Conservation (phyloP, 2,113 vertebrate genomes). For the Sterna hirundo region DNA sequence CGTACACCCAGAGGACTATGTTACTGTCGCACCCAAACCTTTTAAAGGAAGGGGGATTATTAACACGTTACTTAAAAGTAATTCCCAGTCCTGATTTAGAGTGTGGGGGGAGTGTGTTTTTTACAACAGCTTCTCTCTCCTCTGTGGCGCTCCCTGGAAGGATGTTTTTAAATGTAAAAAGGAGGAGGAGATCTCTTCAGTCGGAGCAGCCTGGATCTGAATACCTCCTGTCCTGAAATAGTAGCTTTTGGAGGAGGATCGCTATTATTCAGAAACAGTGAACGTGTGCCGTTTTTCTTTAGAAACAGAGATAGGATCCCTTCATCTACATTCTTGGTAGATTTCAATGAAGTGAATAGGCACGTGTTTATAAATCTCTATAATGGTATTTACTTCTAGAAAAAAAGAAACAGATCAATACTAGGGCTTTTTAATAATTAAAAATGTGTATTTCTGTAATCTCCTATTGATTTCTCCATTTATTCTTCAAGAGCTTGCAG, state of each 20-base stretch:
- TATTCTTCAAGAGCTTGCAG: conserved; percentile 20
- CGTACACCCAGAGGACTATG: background rate
- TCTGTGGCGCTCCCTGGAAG: background rate
- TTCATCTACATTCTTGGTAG: conserved; percentile 45
- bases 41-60: background rate
- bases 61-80: background rate
- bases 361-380: conserved; percentile 53
- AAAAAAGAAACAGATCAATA: conserved; percentile 64
- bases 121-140: background rate
- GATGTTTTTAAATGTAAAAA: background rate
- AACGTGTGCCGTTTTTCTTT: background rate
- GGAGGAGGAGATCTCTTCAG: background rate
- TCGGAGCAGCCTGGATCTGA: background rate
- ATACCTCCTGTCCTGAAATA: background rate
- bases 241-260: background rate
- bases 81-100: background rate
- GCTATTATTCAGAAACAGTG: background rate
- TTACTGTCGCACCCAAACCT: background rate
- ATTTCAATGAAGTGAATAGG: conserved; percentile 7
- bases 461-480: conserved; percentile 63
- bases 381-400: conserved; percentile 69
- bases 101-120: background rate
- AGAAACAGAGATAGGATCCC: background rate
- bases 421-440: conserved; percentile 75
- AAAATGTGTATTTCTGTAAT: conserved; percentile 75